Conservation (phyloP, 2,113 vertebrate genomes). For the Cynopterus brachyotis region DNA sequence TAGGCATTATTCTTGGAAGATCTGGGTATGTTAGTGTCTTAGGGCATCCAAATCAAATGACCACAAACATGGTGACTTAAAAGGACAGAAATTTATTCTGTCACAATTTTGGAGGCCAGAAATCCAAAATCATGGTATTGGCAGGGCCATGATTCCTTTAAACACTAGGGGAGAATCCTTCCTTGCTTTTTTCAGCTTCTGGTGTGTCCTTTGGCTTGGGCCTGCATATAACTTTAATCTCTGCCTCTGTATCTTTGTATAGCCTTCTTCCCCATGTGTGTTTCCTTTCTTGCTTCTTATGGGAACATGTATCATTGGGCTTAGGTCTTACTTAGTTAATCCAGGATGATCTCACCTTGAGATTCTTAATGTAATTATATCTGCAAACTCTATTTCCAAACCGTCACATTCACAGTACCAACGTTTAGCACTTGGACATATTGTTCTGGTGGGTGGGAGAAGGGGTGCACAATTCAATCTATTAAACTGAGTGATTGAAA, state of each 20-base stretch:
- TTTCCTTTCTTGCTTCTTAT: neutral
- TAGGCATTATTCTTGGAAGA: neutral
- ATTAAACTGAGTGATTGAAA: neutral
- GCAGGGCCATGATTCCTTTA: neutral
- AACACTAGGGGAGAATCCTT: neutral
- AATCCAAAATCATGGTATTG: neutral
- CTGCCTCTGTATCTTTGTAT: neutral
- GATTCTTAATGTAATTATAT: neutral
- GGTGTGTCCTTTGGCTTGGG: neutral
- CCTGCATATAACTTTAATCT: rapidly evolving
- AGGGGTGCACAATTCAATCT: neutral
- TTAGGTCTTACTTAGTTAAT: neutral
- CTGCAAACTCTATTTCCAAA: neutral
- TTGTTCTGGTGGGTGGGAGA: neutral
- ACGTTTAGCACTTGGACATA: neutral
- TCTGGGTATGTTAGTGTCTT: neutral
- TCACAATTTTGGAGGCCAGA: neutral
- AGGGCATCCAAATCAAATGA: neutral
- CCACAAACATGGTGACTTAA: neutral
- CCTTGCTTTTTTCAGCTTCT: neutral
- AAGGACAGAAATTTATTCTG: neutral
- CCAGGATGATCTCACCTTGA: neutral
- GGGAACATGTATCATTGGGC: neutral
- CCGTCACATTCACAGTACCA: neutral
- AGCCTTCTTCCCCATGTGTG: neutral